Conservation (phyloP, 1,140 invertebrate genomes). For the Anadara kagoshimensis region DNA sequence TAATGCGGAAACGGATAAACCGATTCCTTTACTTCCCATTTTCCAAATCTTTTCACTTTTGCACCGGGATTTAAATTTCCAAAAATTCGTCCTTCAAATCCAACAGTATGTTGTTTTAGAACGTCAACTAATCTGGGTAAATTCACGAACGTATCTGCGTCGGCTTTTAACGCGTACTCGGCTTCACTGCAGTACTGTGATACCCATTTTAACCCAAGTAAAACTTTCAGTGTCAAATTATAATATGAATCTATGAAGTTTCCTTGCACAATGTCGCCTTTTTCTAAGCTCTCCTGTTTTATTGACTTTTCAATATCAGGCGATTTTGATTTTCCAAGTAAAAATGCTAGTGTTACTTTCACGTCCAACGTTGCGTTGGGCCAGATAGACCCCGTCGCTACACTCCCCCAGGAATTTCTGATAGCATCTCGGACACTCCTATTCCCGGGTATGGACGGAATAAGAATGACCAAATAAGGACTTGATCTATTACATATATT, state of each 20-base stretch:
- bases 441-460: constrained; percentile 25
- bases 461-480: constrained; percentile 24
- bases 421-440: constrained; percentile 31
- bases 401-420: constrained; percentile 47
- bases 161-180: constrained; percentile 74
- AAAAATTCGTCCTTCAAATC: constrained; percentile 29
- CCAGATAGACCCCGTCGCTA: constrained; percentile 32
- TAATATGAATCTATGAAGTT: constrained; percentile 86
- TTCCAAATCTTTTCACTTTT: constrained; percentile 52
- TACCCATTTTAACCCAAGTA: constrained; percentile 87
- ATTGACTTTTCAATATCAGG: constrained; percentile 64
- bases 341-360: constrained; percentile 41
- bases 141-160: constrained; percentile 78
- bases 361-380: constrained; percentile 17
- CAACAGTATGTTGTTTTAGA: constrained; percentile 32
- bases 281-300: constrained; percentile 77
- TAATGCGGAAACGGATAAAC: constrained; percentile 58
- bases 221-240: constrained; percentile 91
- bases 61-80: constrained; percentile 43
- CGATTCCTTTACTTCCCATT: constrained; percentile 58
- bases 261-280: constrained; percentile 86
- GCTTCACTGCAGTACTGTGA: constrained; percentile 79
- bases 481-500: not conserved
- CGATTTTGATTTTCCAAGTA: constrained; percentile 43
- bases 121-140: constrained; percentile 51